Percentiles rank a stretch among this genome's conserved stretches.
These are phyloP conservation scores for Chelon labrosus DNA, from an alignment of 2,797 vertebrate species.

Conservation along the genomic window DNA sequence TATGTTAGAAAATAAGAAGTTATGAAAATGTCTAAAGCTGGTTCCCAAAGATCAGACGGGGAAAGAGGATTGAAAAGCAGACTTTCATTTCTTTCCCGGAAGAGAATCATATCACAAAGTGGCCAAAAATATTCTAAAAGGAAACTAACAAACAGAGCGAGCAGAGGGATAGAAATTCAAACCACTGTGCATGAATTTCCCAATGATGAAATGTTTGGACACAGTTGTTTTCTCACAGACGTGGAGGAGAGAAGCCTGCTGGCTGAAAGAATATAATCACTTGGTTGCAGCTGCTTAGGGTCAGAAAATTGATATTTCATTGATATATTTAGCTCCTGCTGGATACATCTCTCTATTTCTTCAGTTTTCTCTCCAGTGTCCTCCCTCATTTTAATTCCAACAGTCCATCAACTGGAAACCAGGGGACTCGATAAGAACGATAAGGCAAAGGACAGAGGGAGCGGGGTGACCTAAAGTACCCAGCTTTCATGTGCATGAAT, in stretches of 20 bases:
- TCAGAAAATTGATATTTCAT: background rate
- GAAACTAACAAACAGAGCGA: too few relatives aligned
- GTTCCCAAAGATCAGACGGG: too few relatives aligned
- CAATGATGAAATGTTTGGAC: too few relatives aligned
- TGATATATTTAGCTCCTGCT: background rate
- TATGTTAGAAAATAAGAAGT: too few relatives aligned
- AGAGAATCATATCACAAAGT: too few relatives aligned
- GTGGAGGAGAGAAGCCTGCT: background rate
- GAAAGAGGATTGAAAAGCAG: too few relatives aligned
- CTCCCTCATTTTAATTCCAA: slow-evolving; percentile 14
- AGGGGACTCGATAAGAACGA: background rate
- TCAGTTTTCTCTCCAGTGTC: slow-evolving; percentile 3
- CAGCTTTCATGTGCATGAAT: background rate
- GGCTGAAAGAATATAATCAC: background rate
- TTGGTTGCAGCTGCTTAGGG: background rate
- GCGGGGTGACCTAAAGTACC: background rate
- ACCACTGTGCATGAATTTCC: too few relatives aligned
- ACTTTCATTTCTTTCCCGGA: too few relatives aligned
- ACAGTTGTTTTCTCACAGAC: too few relatives aligned
- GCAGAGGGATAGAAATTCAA: too few relatives aligned
- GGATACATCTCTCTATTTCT: background rate
- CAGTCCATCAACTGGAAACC: slow-evolving; percentile 7
- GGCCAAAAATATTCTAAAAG: too few relatives aligned
- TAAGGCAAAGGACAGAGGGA: background rate
- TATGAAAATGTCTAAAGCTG: too few relatives aligned